Evolutionary conservation across 2,888 invertebrate genomes (phyloP), one percentile per base, ranked within the genome.

Genomic region (Periphyllus acericola): DNA sequence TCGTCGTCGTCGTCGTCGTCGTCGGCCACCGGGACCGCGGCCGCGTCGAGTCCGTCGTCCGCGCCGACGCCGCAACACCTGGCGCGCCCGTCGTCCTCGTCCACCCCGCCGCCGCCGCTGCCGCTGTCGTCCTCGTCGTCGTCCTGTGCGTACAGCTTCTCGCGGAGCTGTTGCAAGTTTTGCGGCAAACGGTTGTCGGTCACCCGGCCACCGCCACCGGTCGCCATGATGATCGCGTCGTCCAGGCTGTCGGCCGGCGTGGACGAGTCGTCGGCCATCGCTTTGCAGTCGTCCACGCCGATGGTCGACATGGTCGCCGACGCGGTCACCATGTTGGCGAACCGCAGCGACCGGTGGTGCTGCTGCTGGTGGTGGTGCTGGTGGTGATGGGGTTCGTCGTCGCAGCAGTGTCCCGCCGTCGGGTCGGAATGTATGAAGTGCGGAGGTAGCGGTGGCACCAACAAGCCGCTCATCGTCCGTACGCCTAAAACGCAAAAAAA

Each of bases 151-250:
- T 88, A 89, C 83, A 89, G 55, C 60, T 89, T 89, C 76, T 90
- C 90, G 21, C 90, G 81, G 36, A 90, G 89, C 68, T 89, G 90
- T 60, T 89, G 89, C 52, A 90, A 89, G 52, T 89, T 90, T 40
- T 89, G 89, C 36, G 89, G 89, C 46, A 89, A 88, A 11, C 88
- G 83, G 46, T 17, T 29, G 21, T 55, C 40, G 46, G 32, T 0
- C 29, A 11, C 17, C 14, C 55, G 71, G 3, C 32, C 19, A 29
- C 11, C 4, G 8, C 36, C 34, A 11, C n/a, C 11, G 21, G 36
- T 11, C 6, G 29, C 6, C 14, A 40, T 40, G 71, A 52, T 36
- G 1, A 40, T 29, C 60, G 55, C 83, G 52, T 87, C 83, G 55
- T 89, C 88, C 68, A 87, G 74, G 25, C 86, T 87, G 86, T 89